These are phyloP conservation scores for Sebastes iracundus DNA, from an alignment of 2,797 vertebrate genomes.

Conservation along the genomic window DNA sequence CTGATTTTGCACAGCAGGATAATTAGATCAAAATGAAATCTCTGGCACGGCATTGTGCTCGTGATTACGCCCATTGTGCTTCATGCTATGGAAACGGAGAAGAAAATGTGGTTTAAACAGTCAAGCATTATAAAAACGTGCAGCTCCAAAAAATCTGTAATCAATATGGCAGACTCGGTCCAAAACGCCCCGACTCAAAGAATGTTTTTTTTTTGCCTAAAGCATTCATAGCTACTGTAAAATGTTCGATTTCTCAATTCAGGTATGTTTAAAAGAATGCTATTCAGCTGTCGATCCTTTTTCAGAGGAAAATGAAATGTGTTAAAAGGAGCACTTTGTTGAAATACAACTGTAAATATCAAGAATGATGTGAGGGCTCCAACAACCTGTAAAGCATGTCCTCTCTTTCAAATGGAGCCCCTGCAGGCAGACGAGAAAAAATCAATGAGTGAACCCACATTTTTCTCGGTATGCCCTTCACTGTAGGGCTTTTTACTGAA, in stretches of 20 bases:
- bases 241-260: conserved; percentile 47
- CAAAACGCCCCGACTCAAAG: conserved; percentile 7
- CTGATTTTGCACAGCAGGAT: conserved; percentile 70
- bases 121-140: conserved; percentile 30
- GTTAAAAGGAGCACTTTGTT: conserved; percentile 41
- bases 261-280: conserved; percentile 30
- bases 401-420: not conserved
- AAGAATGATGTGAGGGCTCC: conserved; percentile 2
- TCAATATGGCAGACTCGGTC: conserved; percentile 27
- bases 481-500: not conserved
- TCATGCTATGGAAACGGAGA: conserved; percentile 34
- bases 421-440: conserved; percentile 1
- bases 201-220: conserved; percentile 24
- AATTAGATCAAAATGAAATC: conserved; percentile 72
- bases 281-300: conserved; percentile 28
- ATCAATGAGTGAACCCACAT: conserved; percentile 9
- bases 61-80: conserved; percentile 74
- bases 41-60: conserved; percentile 32
- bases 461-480: not conserved
- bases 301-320: conserved; percentile 29
- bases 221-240: conserved; percentile 15
- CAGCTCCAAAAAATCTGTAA: conserved; percentile 42
- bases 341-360: conserved; percentile 20
- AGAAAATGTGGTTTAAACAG: conserved; percentile 34
- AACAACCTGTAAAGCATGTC: conserved; percentile 5